These are phyloP conservation scores for Rhagoletis pomonella DNA, from an alignment of 1,140 invertebrate species.

Conservation along the genomic window DNA sequence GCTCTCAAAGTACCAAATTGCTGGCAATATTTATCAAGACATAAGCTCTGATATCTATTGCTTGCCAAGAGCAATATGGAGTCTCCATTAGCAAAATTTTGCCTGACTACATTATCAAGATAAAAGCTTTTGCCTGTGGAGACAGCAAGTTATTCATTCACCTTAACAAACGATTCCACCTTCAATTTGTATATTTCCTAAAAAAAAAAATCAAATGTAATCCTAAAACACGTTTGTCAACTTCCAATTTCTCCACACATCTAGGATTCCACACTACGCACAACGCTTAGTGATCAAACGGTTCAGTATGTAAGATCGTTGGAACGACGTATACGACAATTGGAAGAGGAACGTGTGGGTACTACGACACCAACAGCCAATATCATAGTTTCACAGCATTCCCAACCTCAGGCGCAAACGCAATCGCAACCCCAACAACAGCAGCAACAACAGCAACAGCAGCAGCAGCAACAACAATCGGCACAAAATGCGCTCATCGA, in stretches of 20 bases:
- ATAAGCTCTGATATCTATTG: no score
- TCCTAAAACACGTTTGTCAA: no score
- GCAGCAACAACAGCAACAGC: conserved; percentile 58
- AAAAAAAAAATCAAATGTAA: no score
- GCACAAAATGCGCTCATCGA: conserved; percentile 66
- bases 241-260: conserved; percentile 1
- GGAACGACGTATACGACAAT: conserved; percentile 87
- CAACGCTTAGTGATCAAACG: conserved; percentile 80
- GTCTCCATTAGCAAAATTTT: no score
- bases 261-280: conserved; percentile 68
- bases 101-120: no score
- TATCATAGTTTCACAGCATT: conserved; percentile 71
- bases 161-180: no score
- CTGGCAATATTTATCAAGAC: no score
- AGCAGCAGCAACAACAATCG: conserved; percentile 64
- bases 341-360: conserved; percentile 86
- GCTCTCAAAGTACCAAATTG: no score
- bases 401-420: conserved; percentile 67
- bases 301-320: conserved; percentile 91
- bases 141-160: no score
- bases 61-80: no score
- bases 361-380: conserved; percentile 75
- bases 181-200: no score
- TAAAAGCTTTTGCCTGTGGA: no score
- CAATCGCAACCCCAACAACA: conserved; percentile 69